Evolutionary conservation across 2,888 invertebrate genomes (phyloP).

Genomic region (Lutraria lutraria): DNA sequence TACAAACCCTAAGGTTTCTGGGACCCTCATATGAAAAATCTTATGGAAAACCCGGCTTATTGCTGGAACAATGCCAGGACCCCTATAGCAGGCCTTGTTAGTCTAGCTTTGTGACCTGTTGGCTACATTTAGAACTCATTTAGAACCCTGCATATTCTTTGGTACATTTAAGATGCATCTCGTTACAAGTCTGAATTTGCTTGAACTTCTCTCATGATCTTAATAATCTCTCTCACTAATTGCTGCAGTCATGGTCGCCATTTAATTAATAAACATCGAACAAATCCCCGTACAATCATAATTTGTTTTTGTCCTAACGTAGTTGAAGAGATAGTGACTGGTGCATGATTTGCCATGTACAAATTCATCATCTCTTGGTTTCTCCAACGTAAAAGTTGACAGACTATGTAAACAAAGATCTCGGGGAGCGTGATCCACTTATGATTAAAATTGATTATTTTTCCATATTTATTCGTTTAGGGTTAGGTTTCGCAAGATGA

Average conservation of each 20-base stretch:
- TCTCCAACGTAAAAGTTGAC: conserved; percentile 52
- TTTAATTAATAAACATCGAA: conserved; percentile 52
- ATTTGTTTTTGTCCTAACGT: conserved; percentile 68
- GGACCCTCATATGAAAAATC: too few relatives aligned
- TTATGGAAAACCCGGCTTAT: too few relatives aligned
- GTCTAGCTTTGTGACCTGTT: too few relatives aligned
- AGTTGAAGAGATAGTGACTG: conserved; percentile 61
- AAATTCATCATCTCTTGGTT: conserved; percentile 68
- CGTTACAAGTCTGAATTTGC: too few relatives aligned
- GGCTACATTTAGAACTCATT: too few relatives aligned
- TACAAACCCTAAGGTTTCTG: too few relatives aligned
- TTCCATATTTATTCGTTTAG: conserved; percentile 73
- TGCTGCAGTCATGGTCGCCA: conserved; percentile 37
- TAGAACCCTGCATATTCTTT: not conserved
- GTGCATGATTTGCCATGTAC: conserved; percentile 63
- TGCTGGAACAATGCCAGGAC: too few relatives aligned
- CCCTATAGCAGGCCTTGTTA: too few relatives aligned
- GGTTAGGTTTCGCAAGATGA: conserved; percentile 74
- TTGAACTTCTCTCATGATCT: not conserved
- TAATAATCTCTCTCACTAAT: conserved; percentile 52
- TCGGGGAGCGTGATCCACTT: conserved; percentile 76
- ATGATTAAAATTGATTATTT: conserved; percentile 83
- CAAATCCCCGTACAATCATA: conserved; percentile 56
- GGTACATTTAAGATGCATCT: not conserved
- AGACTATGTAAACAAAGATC: conserved; percentile 78